A percentile compares a stretch with the other conserved stretches of the same genome.
These are phyloP conservation scores for Chalcis sispes DNA, from an alignment of 2,888 invertebrate genomes.

Conservation along the genomic window DNA sequence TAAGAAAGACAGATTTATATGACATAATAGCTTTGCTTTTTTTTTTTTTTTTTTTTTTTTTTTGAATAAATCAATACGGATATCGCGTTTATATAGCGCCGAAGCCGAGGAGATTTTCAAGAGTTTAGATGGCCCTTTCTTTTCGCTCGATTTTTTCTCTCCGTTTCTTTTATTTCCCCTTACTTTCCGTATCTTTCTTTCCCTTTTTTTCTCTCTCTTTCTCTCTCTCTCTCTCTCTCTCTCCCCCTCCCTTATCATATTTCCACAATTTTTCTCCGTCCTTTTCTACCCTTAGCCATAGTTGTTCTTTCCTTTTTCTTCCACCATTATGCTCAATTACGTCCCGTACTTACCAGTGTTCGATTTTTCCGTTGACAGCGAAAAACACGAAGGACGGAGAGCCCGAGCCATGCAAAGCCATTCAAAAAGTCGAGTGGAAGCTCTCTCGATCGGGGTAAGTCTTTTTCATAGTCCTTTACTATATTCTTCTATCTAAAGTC, in stretches of 20 bases:
- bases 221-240: not conserved
- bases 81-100: not conserved
- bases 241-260: not conserved
- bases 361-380: constrained; percentile 79
- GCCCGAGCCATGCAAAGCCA: constrained; percentile 94
- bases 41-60: not conserved
- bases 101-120: constrained; percentile 26
- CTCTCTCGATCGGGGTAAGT: constrained; percentile 88
- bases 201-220: constrained; percentile 1
- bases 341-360: constrained; percentile 41
- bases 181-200: constrained; percentile 2
- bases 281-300: not conserved
- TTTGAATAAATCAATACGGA: not conserved
- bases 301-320: not conserved
- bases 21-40: no score
- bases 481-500: not conserved
- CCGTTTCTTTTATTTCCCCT: constrained; percentile 9
- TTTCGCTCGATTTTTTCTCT: constrained; percentile 6
- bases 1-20: no score
- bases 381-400: constrained; percentile 95
- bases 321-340: no score
- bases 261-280: constrained; percentile 2
- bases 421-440: constrained; percentile 97
- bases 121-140: constrained; percentile 12
- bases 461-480: constrained; percentile 1